Evolutionary conservation across 1,140 invertebrate species (phyloP).

Genomic region (Triops cancriformis): DNA sequence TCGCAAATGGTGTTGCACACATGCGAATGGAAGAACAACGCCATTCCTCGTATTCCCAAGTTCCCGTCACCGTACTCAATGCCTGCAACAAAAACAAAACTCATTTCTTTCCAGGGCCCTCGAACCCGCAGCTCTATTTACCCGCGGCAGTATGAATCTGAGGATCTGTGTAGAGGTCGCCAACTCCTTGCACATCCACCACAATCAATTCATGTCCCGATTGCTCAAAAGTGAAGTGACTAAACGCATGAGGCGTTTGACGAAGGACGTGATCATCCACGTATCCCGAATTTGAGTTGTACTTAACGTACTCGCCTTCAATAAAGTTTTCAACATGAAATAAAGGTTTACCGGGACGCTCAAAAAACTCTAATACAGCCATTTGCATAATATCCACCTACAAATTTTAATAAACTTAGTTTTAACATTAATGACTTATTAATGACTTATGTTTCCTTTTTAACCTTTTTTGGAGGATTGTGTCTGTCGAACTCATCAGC

Average conservation of each 20-base stretch:
- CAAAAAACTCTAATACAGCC: slow-evolving; percentile 48
- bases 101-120: not conserved
- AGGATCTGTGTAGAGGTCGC: slow-evolving; percentile 54
- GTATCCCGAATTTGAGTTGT: slow-evolving; percentile 55
- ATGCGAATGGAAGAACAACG: slow-evolving; percentile 53
- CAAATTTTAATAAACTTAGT: slow-evolving; percentile 25
- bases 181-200: slow-evolving; percentile 56
- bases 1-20: slow-evolving; percentile 50
- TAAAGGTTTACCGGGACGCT: slow-evolving; percentile 44
- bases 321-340: slow-evolving; percentile 54
- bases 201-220: slow-evolving; percentile 52
- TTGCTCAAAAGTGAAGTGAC: slow-evolving; percentile 54
- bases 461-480: slow-evolving; percentile 53
- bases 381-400: slow-evolving; percentile 55
- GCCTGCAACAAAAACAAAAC: slow-evolving; percentile 31
- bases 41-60: slow-evolving; percentile 51
- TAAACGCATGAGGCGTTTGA: slow-evolving; percentile 52
- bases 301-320: slow-evolving; percentile 53
- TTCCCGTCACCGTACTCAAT: slow-evolving; percentile 51
- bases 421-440: not conserved
- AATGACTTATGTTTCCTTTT: not conserved
- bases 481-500: slow-evolving; percentile 53
- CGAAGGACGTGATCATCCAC: slow-evolving; percentile 44
- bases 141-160: slow-evolving; percentile 50
- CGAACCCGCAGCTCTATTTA: slow-evolving; percentile 8